Conservation (phyloP, 2,888 invertebrate genomes). For the Alitta virens region DNA sequence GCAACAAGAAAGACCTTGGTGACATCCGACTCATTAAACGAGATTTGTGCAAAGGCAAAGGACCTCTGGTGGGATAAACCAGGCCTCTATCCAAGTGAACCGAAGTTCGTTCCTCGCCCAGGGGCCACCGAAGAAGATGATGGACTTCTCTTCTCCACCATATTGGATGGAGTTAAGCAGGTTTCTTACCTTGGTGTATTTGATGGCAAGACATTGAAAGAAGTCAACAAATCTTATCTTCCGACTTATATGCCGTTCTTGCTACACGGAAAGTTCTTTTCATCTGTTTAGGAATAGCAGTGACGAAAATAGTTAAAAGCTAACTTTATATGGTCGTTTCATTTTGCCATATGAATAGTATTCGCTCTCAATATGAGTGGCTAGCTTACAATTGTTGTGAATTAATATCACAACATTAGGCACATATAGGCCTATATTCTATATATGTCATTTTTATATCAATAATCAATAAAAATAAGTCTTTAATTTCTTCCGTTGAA, state of each 20-base stretch:
- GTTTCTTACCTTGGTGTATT: constrained; percentile 41
- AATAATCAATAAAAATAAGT: too few relatives aligned
- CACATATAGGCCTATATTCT: too few relatives aligned
- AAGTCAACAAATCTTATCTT: constrained; percentile 36
- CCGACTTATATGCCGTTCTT: constrained; percentile 47
- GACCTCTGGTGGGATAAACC: constrained; percentile 35
- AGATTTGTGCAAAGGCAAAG: constrained; percentile 36
- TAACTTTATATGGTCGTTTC: too few relatives aligned
- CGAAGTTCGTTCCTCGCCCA: constrained; percentile 43
- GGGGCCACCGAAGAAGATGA: constrained; percentile 42
- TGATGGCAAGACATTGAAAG: constrained; percentile 39
- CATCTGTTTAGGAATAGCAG: too few relatives aligned
- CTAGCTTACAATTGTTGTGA: too few relatives aligned
- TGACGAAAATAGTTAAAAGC: too few relatives aligned
- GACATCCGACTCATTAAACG: constrained; percentile 44
- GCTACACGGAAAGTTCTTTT: constrained; percentile 48
- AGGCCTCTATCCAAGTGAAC: constrained; percentile 43
- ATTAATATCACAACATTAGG: too few relatives aligned
- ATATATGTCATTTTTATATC: too few relatives aligned
- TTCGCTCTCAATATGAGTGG: too few relatives aligned
- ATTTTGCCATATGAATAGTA: too few relatives aligned
- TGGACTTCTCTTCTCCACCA: constrained; percentile 43
- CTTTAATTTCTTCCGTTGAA: too few relatives aligned
- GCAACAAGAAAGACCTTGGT: constrained; percentile 34
- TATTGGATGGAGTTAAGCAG: constrained; percentile 38